Evolutionary conservation across 1,140 invertebrate genomes (phyloP).

Genomic region (Papilio dardanus): DNA sequence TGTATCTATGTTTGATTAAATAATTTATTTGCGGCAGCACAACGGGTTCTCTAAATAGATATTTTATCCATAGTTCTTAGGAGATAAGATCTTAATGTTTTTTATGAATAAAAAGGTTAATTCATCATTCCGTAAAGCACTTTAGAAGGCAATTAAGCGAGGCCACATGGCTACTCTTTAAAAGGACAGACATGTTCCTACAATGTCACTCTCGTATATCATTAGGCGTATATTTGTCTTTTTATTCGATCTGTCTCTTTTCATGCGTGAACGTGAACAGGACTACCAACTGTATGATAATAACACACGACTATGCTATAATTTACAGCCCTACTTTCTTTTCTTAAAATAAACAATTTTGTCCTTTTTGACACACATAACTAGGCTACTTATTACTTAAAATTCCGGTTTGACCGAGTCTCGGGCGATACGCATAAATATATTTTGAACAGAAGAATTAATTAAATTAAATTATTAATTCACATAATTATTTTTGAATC

Average conservation of each 20-base stretch:
- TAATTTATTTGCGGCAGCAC: constrained; percentile 8
- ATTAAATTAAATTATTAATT: no score
- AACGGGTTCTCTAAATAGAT: constrained; percentile 8
- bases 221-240: constrained; percentile 31
- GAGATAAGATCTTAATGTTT: constrained; percentile 37
- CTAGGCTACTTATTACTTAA: no score
- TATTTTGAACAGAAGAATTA: no score
- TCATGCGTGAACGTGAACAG: background rate
- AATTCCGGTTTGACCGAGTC: no score
- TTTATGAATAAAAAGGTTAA: constrained; percentile 41
- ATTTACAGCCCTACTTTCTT: background rate
- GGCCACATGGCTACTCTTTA: constrained; percentile 28
- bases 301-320: background rate
- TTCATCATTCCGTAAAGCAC: constrained; percentile 41
- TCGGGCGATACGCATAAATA: no score
- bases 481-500: no score
- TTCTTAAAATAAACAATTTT: no score
- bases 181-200: constrained; percentile 31
- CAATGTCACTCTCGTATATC: constrained; percentile 31
- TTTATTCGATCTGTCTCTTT: background rate
- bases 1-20: background rate
- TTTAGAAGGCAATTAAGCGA: constrained; percentile 39
- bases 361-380: no score
- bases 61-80: constrained; percentile 2
- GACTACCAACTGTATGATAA: background rate